Percentiles rank a stretch among this genome's conserved stretches.
Evolutionary conservation across 2,113 vertebrate genomes (phyloP).

Genomic region (Penelope pileata): DNA sequence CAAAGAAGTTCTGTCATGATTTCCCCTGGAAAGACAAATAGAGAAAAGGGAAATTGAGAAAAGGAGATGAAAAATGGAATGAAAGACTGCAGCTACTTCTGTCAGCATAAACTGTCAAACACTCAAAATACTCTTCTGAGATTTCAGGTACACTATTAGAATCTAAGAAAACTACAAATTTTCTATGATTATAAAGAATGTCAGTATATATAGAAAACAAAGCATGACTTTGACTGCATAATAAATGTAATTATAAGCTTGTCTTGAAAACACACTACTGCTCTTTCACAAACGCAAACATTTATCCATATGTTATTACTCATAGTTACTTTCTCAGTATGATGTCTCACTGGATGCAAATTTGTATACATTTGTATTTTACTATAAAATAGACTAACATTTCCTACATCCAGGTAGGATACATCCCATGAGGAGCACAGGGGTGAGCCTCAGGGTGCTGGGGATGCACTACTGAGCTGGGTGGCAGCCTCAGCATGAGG

Average conservation of each 20-base stretch:
- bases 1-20: background rate
- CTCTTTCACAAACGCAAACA: background rate
- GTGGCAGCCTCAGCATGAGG: fast-evolving
- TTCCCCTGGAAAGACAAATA: background rate
- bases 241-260: background rate
- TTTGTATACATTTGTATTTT: background rate
- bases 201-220: background rate
- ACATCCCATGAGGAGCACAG: background rate
- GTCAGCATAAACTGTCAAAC: background rate
- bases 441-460: background rate
- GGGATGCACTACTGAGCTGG: background rate
- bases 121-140: background rate
- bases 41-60: background rate
- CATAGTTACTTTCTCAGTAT: background rate
- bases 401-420: background rate
- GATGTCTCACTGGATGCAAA: background rate
- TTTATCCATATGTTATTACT: background rate
- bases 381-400: background rate
- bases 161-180: background rate
- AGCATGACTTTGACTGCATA: background rate
- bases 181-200: background rate
- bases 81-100: background rate
- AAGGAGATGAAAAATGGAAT: background rate
- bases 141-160: background rate
- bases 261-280: background rate